Percentiles rank a stretch among this genome's conserved stretches.
These are phyloP conservation scores for Ginglymostoma cirratum DNA, from an alignment of 2,113 vertebrate genomes.

Conservation along the genomic window DNA sequence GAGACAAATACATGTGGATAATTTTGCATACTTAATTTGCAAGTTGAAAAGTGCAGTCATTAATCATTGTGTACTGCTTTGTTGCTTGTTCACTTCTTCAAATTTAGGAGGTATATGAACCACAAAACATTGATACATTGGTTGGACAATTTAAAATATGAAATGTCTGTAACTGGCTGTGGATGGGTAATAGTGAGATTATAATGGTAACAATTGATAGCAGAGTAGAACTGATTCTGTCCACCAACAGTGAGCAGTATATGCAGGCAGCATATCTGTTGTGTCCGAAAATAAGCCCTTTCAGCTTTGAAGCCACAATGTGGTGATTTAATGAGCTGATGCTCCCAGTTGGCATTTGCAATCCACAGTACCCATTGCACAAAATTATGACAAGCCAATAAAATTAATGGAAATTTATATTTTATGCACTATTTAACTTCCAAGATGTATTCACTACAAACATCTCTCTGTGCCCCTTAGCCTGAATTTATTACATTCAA, in stretches of 20 bases:
- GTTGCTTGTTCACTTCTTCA: neutral
- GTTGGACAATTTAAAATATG: neutral
- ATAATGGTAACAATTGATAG: neutral
- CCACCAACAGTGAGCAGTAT: neutral
- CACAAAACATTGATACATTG: neutral
- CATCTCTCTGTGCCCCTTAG: no score
- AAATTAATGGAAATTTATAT: no score
- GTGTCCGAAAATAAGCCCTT: neutral
- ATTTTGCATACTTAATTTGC: neutral
- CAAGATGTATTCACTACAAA: no score
- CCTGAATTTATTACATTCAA: no score
- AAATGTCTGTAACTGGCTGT: neutral
- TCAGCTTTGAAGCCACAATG: neutral
- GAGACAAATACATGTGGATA: neutral
- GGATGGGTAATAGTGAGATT: neutral
- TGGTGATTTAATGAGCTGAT: neutral
- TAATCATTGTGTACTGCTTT: neutral
- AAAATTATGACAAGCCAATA: no score
- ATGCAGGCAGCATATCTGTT: neutral
- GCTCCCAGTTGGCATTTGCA: neutral
- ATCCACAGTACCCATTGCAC: neutral
- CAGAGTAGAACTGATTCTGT: neutral
- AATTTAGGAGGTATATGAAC: neutral
- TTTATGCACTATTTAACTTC: no score
- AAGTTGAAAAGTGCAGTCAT: neutral